Evolutionary conservation across 2,888 invertebrate genomes (phyloP), one percentile per base, ranked within the genome.

Genomic region (Amphipyra tragopoginis): DNA sequence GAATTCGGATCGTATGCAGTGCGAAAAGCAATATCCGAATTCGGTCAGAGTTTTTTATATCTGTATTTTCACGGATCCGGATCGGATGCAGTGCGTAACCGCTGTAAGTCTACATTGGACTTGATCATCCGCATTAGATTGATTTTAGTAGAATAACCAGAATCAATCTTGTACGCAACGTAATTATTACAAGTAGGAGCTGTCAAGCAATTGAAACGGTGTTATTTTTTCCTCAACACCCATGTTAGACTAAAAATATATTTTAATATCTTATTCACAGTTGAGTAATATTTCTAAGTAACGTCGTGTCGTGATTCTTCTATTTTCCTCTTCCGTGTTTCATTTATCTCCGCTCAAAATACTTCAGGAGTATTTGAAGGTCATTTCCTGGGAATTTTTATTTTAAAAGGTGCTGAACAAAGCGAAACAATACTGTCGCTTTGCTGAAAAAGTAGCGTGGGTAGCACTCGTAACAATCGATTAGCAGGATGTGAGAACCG

Each of bases 341-440:
- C 10, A 59, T 69, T 61, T 61, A 59, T 57, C 14, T 56, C 15
- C 11, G 14, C 29, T 47, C 7, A 45, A 52, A 62, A 69, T 71
- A 71, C 65, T 68, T 56, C 40, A 11, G 7, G 48, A 13, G 42
- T 56, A 42, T 49, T 54, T 57, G 38, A 44, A 63, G 58, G 53
- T 56, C 49, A 56, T 26, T 53, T 66, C 44, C 43, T 43, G 14
- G 43, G 47, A 45, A 45, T 26, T 4, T n/a, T 26, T 10, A 10
- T 36, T 53, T 39, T 14, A 62, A 33, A 29, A 47, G 38, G 34
- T 26, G 26, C 9, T 6, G 36, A 34, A 36, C 36, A 42, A 48
- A 59, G 45, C 5, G 13, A 57, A 42, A 26, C 36, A 47, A 55
- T 36, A 9, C 14, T 57, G 42, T 61, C 56, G 33, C 40, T 34